These are phyloP conservation scores for Caracal caracal DNA, from an alignment of 2,113 vertebrate genomes.

Conservation along the genomic window DNA sequence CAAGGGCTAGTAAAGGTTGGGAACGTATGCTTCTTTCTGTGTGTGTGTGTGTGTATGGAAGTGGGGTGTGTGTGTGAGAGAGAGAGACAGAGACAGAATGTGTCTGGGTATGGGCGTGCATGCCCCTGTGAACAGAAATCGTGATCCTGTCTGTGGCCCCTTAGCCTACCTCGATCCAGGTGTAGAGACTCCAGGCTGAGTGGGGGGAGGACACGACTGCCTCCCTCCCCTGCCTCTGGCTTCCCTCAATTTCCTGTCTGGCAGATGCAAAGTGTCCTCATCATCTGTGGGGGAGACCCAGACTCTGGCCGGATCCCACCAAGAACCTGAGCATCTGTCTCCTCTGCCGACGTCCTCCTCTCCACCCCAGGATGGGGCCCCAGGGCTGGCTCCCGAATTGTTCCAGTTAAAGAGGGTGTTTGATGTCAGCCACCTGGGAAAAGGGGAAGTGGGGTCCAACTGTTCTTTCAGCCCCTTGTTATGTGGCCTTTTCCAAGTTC, in stretches of 20 bases:
- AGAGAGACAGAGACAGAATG: not conserved
- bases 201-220: not conserved
- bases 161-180: constrained; percentile 26
- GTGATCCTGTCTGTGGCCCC: not conserved
- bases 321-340: constrained; percentile 48
- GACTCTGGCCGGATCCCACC: constrained; percentile 34
- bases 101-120: not conserved
- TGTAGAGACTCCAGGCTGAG: constrained; percentile 15
- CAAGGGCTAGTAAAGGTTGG: not conserved
- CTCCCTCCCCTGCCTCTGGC: constrained; percentile 50
- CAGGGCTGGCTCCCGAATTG: constrained; percentile 1
- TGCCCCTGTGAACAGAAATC: not conserved
- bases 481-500: constrained; percentile 39
- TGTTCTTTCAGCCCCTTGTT: constrained; percentile 13
- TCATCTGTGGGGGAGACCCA: constrained; percentile 7
- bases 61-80: not conserved
- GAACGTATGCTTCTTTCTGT: not conserved
- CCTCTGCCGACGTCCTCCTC: not conserved
- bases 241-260: constrained; percentile 72
- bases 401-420: constrained; percentile 56
- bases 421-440: constrained; percentile 74
- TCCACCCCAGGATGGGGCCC: not conserved
- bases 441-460: not conserved
- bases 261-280: constrained; percentile 51
- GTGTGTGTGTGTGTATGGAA: not conserved